Base-by-base conservation (phyloP, 2,888 invertebrate species). In the Drosophila limbata region DNA sequence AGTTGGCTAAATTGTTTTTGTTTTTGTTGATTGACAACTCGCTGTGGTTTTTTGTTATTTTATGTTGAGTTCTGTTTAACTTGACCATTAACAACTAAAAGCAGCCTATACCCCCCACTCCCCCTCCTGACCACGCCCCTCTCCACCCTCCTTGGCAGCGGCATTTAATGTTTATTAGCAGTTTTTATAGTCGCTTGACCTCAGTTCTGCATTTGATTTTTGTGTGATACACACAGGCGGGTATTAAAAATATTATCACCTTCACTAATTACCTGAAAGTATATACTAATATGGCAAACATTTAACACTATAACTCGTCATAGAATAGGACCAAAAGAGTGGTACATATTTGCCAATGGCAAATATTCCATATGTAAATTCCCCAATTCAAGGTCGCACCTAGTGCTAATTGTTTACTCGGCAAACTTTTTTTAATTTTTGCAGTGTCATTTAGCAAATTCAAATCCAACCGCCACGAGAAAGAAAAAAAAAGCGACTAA, bases 11-110 rank as follows among this genome's bases (percentile, higher is more conserved):
- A 52, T 37, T 37, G 55, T 69, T 52, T 61, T 48, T 69, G 52
- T 71, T 83, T 61, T 48, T 69, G 52, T 71, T 80, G 50, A 72
- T 63, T 69, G 64, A 73, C 74, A 75, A 67, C 61, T 87, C 60
- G 37, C 59, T 64, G 64, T 74, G 48, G 56, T 47, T 66, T 71
- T 75, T 72, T 42, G 68, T 68, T 78, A 70, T 73, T 69, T 60
- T 67, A 62, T 79, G 50, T 64, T 77, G 61, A 47, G 63, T 74
- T 83, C 72, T 84, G 56, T 84, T 84, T 86, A 69, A 74, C 31
- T 72, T 69, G 70, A 35, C 72, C 68, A 81, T 87, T 87, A 81
- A 71, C 66, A 69, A 74, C 59, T 77, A 40, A 40, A 45, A 39
- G 25, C 47, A 10, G 47, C 25, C 37, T 31, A 17, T 42, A 47